Conservation (phyloP, 2,113 vertebrate genomes). For the Notiomystis cincta region DNA sequence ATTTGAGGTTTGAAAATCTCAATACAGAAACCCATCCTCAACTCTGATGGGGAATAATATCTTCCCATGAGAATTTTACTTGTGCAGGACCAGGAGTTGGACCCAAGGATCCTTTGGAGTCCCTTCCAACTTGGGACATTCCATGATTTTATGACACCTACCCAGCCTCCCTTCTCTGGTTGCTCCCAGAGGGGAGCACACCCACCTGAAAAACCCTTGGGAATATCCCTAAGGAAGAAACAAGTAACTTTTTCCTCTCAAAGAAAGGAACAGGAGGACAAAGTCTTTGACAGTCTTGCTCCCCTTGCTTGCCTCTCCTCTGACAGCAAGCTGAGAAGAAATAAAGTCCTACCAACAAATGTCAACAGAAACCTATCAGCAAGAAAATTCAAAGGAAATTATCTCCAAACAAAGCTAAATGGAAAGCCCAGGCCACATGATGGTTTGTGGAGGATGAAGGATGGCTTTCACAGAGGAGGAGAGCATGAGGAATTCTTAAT, state of each 20-base stretch:
- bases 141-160: neutral
- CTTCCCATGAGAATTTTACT: neutral
- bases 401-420: neutral
- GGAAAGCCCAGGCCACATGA: neutral
- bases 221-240: neutral
- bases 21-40: neutral
- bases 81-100: neutral
- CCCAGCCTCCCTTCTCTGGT: neutral
- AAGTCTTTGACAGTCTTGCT: neutral
- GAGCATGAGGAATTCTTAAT: neutral
- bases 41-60: neutral
- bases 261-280: neutral
- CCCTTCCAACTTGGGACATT: neutral
- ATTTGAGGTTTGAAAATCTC: neutral
- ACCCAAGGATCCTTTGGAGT: neutral
- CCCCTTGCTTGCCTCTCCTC: neutral
- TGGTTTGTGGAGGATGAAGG: fast-evolving
- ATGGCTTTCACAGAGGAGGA: neutral
- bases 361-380: neutral
- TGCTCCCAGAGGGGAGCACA: neutral
- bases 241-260: neutral
- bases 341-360: neutral
- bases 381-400: neutral
- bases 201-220: neutral
- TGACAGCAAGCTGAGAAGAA: neutral